phyloP scores from a whole-genome alignment of 1,140 invertebrate genomes.

The Drosophila biarmipes region DNA sequence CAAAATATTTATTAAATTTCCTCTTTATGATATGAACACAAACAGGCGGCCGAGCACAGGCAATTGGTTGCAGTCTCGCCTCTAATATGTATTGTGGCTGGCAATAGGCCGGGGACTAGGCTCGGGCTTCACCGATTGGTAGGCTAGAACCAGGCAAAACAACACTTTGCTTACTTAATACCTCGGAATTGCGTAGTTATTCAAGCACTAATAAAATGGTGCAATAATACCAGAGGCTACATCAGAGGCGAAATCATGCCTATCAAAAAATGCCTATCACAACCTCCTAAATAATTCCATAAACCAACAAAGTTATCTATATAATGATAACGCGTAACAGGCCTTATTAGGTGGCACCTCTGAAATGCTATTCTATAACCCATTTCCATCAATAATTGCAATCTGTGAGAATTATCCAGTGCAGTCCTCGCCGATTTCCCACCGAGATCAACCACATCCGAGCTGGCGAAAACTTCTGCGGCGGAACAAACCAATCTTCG shows the following conservation, averaged over 20 bases:
- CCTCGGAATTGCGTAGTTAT: too few species aligned
- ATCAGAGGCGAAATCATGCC: too few species aligned
- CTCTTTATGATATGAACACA: constrained; percentile 59
- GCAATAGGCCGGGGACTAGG: not conserved
- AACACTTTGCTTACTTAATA: too few species aligned
- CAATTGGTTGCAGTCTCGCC: constrained; percentile 63
- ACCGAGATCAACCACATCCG: constrained; percentile 32
- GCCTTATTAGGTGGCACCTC: too few species aligned
- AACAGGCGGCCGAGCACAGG: constrained; percentile 20
- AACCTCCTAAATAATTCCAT: not conserved
- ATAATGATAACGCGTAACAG: not conserved
- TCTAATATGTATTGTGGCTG: constrained; percentile 27
- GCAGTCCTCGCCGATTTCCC: constrained; percentile 12
- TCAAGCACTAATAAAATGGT: not conserved
- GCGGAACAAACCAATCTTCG: constrained; percentile 43
- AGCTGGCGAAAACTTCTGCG: constrained; percentile 9
- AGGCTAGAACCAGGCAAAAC: too few species aligned
- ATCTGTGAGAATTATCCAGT: not conserved
- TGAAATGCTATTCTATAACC: not conserved
- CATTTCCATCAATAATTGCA: not conserved
- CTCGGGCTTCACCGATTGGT: not conserved
- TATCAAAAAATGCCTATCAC: constrained; percentile 3
- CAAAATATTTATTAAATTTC: constrained; percentile 77
- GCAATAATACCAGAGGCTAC: not conserved
- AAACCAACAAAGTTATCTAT: not conserved